These are phyloP conservation scores for Microplitis mediator DNA, from an alignment of 1,140 invertebrate genomes.

Conservation along the genomic window DNA sequence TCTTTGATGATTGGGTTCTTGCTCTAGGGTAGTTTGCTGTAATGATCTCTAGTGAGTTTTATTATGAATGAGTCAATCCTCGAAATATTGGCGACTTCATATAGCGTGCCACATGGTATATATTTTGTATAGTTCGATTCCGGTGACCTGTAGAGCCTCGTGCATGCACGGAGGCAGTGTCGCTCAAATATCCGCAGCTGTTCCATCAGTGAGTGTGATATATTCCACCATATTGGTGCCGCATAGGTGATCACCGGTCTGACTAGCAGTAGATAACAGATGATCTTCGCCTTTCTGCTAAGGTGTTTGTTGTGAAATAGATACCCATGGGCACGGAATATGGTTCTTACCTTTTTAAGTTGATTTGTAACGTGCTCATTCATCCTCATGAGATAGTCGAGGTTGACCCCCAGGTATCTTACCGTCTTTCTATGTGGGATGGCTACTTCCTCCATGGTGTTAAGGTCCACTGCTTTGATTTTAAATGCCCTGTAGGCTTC, in stretches of 20 bases:
- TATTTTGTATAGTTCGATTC: not conserved
- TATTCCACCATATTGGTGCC: conserved; percentile 21
- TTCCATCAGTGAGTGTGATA: not conserved
- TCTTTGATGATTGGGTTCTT: too few relatives aligned
- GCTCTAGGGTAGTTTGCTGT: too few relatives aligned
- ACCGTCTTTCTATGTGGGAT: too few relatives aligned
- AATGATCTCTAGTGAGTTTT: not conserved
- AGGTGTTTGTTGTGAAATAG: conserved; percentile 31
- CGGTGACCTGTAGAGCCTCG: not conserved
- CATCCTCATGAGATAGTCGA: too few relatives aligned
- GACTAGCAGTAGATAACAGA: conserved; percentile 29
- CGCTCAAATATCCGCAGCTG: conserved; percentile 15
- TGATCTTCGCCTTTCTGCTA: conserved; percentile 16
- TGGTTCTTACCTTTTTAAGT: too few relatives aligned
- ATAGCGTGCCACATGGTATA: not conserved
- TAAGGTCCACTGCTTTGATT: too few relatives aligned
- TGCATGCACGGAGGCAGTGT: not conserved
- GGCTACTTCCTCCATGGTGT: too few relatives aligned
- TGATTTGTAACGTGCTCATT: too few relatives aligned
- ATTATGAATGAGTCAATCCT: not conserved
- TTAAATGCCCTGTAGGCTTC: not conserved
- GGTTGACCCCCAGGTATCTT: too few relatives aligned
- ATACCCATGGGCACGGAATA: not conserved
- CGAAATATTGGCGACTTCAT: not conserved
- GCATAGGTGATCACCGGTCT: conserved; percentile 31